Evolutionary conservation across 2,797 vertebrate genomes (phyloP), one percentile per base, ranked within the genome.

Genomic region (Sphaeramia orbicularis): DNA sequence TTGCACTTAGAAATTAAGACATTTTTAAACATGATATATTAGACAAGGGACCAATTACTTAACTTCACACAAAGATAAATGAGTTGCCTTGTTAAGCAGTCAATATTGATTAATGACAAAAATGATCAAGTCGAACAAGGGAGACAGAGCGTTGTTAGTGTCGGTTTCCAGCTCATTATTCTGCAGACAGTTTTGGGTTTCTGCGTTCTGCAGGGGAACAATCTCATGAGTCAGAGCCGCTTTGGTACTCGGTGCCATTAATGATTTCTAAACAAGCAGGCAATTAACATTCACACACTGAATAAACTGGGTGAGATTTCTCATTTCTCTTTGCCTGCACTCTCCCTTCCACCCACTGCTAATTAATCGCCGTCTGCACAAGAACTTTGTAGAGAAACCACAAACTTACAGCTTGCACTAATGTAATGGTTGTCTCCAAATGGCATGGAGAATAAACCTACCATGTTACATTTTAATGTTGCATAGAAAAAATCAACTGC

Each of bases 181-280:
- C 7, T 41, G 49, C 30, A 55, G 52, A 35, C 7, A 7, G 2
- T 16, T 43, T 42, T 45, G 19, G 50, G 16, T 50, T 50, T 52
- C 21, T 32, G 32, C 43, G 47, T 47, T 76, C 18, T 57, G 37
- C 36, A 24, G 54, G 65, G 52, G 24, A 71, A 53, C 14, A 30
- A 38, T 70, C 61, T 65, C 71, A 47, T 42, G 50, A 70, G 50
- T 47, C 36, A 24, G 21, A 51, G 1, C 37, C 56, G 59, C 15
- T 56, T 60, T 45, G 19, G 27, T 43, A 44, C 71, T 71, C 42
- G n/a, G 27, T 43, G 16, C 15, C 53, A 2, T 53, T 71, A 81
- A 71, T 55, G 71, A 54, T 60, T 74, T 69, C 44, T 40, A 70
- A 86, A 82, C 68, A 74, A 75, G 64, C 62, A 60, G 54, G 40